phyloP scores from a whole-genome alignment of 2,113 vertebrate species.

The Redunca redunca region DNA sequence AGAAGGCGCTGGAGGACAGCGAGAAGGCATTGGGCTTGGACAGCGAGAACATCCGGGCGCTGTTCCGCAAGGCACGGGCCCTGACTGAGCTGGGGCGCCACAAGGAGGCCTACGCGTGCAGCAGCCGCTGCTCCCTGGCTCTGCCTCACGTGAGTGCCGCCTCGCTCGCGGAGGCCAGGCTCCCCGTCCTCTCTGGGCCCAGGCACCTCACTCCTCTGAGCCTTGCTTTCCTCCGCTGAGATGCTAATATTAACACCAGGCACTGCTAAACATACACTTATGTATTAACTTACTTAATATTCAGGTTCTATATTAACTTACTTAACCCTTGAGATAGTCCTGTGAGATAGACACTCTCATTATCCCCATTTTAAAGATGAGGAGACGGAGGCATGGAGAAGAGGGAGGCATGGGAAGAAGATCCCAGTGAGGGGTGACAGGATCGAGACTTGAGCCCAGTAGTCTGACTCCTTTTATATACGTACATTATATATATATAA shows the following conservation, averaged over 20 bases:
- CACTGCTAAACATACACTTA: neutral
- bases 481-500: neutral
- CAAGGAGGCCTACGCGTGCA: conserved; percentile 93
- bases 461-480: neutral
- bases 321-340: neutral
- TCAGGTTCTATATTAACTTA: neutral
- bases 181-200: neutral
- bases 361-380: neutral
- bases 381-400: neutral
- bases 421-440: neutral
- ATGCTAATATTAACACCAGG: fast-evolving
- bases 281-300: neutral
- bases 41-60: conserved; percentile 84
- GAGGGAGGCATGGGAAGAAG: neutral
- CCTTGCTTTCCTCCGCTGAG: neutral
- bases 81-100: conserved; percentile 89
- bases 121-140: conserved; percentile 86
- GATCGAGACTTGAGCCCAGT: neutral
- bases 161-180: fast-evolving
- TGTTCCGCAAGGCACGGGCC: conserved; percentile 92
- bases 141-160: conserved; percentile 86
- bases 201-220: neutral
- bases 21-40: conserved; percentile 86
- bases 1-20: conserved; percentile 88
- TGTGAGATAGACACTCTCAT: neutral